Evolutionary conservation across 1,140 invertebrate species (phyloP), one percentile per base, ranked within the genome.

Genomic region (Pachyrhynchus sulphureomaculatus): DNA sequence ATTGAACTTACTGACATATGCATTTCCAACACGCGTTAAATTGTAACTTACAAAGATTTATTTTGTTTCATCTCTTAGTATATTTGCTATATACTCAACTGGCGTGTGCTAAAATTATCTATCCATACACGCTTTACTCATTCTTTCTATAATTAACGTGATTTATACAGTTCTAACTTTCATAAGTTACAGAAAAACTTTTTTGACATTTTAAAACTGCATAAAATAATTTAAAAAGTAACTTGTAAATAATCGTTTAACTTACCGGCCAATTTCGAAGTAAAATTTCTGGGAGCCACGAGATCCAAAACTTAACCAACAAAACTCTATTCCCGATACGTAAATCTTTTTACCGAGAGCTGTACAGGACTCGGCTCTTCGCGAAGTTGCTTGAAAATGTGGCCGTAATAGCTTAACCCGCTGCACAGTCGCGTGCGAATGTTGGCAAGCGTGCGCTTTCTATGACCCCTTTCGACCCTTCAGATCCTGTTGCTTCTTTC

Each of bases 401-500:
- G 67, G 64, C 67, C 49, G 65, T 68, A 68, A 68, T 42, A 55
- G 59, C 58, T 57, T 66, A 66, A 66, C 64, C 67, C 60, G 67
- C 54, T 64, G 68, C 67, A 68, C 65, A 69, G 65, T 65, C 70
- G 66, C 69, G 70, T 72, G 71, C 65, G 67, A 63, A 65, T 67
- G 63, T 44, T 59, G 59, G 68, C 60, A 69, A 63, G 68, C 69
- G 68, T 68, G 71, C 71, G 71, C 71, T 64, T 62, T 68, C 59
- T 64, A 64, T 68, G 66, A 72, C 69, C 72, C 72, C 68, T 68
- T 66, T 65, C 68, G 68, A 71, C 69, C 69, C 69, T 57, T 66
- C 58, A 65, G 60, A 68, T 72, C 72, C 72, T 73, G 72, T 73
- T 74, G 72, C 70, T 74, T 72, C 72, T 74, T 71, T 67, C 69